Percentiles rank a stretch among this genome's conserved stretches.
Conservation (phyloP, 2,888 invertebrate species). For the Cephus pygmeus region DNA sequence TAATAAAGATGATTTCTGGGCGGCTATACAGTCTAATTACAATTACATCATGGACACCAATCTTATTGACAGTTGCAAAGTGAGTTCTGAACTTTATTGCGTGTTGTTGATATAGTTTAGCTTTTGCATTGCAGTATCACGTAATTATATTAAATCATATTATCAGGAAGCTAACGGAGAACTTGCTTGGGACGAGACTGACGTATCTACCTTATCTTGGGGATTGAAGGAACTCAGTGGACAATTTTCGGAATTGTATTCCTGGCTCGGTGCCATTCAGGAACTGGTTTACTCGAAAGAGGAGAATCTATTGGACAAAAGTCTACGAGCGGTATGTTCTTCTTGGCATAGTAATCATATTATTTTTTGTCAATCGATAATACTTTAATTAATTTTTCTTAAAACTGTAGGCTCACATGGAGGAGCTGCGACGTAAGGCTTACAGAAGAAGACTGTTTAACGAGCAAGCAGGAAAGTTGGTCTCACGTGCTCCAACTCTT, state of each 20-base stretch:
- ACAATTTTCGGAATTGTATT: conserved; percentile 84
- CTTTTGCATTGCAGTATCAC: too few species aligned
- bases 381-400: neutral
- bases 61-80: conserved; percentile 88
- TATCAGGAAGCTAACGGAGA: conserved; percentile 82
- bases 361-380: neutral
- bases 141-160: conserved; percentile 28
- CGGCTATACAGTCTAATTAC: conserved; percentile 89
- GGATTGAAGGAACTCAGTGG: conserved; percentile 80
- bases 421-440: conserved; percentile 79
- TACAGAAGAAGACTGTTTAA: conserved; percentile 80
- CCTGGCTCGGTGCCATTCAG: conserved; percentile 84
- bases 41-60: conserved; percentile 96
- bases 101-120: neutral
- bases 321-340: conserved; percentile 74
- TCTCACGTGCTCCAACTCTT: conserved; percentile 72
- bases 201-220: conserved; percentile 73
- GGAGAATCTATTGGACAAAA: conserved; percentile 76
- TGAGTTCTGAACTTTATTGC: conserved; percentile 47
- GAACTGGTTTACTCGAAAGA: conserved; percentile 81
- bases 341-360: conserved; percentile 5
- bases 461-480: conserved; percentile 81
- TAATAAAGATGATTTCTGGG: conserved; percentile 91
- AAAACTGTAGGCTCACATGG: conserved; percentile 76
- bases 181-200: conserved; percentile 74